Evolutionary conservation across 2,888 invertebrate genomes (phyloP).

Genomic region (Catocala sponsa): DNA sequence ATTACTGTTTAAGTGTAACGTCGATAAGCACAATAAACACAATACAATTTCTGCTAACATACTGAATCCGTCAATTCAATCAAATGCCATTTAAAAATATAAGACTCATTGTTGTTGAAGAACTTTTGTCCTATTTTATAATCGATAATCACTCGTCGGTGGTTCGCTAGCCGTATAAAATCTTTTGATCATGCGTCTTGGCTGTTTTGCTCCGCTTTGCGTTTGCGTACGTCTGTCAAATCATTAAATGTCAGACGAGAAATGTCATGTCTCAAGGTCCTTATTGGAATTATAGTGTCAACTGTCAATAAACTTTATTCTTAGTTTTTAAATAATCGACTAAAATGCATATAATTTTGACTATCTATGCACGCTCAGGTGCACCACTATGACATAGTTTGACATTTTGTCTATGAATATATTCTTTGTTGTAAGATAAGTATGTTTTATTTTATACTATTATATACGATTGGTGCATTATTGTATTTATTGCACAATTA

Average conservation of each 20-base stretch:
- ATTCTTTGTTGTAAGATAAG: background rate
- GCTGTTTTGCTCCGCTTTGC: slow-evolving; percentile 58
- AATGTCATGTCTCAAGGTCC: slow-evolving; percentile 8
- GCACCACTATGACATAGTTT: background rate
- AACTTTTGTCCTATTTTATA: slow-evolving; percentile 76
- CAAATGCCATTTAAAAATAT: slow-evolving; percentile 60
- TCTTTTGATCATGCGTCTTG: slow-evolving; percentile 84
- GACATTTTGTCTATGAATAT: background rate
- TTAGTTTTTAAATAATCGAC: background rate
- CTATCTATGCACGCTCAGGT: too few species aligned
- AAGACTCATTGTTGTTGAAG: slow-evolving; percentile 67
- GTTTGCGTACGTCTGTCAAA: slow-evolving; percentile 45
- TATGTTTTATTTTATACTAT: too few species aligned
- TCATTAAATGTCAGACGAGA: slow-evolving; percentile 16
- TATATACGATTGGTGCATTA: background rate
- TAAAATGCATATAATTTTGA: background rate
- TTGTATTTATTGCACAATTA: background rate
- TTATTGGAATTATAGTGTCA: background rate
- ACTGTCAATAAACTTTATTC: too few species aligned
- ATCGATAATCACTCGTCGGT: slow-evolving; percentile 79
- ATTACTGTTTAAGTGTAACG: slow-evolving; percentile 76
- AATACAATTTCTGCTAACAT: slow-evolving; percentile 74
- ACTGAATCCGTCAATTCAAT: slow-evolving; percentile 49
- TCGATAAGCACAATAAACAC: slow-evolving; percentile 73
- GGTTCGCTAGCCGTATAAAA: slow-evolving; percentile 66